Percentiles rank a stretch among this genome's conserved stretches.
These are phyloP conservation scores for Muschampia plurimacula DNA, from an alignment of 2,888 invertebrate species.

Conservation along the genomic window DNA sequence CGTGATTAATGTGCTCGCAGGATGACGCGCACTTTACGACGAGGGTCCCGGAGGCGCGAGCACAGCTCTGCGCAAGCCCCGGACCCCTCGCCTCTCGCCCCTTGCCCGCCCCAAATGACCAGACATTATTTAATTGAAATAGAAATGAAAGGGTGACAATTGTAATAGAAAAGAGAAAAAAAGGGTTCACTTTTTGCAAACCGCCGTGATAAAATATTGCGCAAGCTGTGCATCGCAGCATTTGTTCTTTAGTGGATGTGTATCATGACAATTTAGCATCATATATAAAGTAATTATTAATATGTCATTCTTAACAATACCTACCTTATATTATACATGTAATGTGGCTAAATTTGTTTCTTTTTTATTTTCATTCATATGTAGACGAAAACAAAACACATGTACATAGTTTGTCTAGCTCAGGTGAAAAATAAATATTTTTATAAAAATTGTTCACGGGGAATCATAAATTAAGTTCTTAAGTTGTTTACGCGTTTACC, in stretches of 20 bases:
- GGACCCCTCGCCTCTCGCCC: constrained; percentile 46
- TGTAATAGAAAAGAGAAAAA: constrained; percentile 78
- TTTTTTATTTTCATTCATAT: not conserved
- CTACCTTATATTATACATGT: too few species aligned
- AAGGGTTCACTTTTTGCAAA: constrained; percentile 79
- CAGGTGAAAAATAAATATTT: constrained; percentile 61
- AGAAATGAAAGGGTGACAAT: constrained; percentile 84
- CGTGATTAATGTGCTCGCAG: constrained; percentile 83
- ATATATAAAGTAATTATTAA: constrained; percentile 2
- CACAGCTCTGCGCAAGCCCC: constrained; percentile 42
- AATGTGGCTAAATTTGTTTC: not conserved
- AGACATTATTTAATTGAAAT: constrained; percentile 86
- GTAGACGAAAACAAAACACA: constrained; percentile 40
- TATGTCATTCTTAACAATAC: not conserved
- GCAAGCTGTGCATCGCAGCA: constrained; percentile 82
- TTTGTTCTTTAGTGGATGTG: constrained; percentile 71
- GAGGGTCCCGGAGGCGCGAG: constrained; percentile 75
- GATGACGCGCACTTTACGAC: constrained; percentile 81
- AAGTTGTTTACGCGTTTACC: constrained; percentile 77
- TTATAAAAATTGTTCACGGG: constrained; percentile 46
- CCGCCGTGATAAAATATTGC: constrained; percentile 79
- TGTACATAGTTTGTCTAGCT: not conserved
- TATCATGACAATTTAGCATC: constrained; percentile 48
- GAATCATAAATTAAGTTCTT: constrained; percentile 67
- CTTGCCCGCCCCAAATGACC: constrained; percentile 81